Evolutionary conservation across 2,797 vertebrate genomes (phyloP).

Genomic region (Clarias laeviceps): DNA sequence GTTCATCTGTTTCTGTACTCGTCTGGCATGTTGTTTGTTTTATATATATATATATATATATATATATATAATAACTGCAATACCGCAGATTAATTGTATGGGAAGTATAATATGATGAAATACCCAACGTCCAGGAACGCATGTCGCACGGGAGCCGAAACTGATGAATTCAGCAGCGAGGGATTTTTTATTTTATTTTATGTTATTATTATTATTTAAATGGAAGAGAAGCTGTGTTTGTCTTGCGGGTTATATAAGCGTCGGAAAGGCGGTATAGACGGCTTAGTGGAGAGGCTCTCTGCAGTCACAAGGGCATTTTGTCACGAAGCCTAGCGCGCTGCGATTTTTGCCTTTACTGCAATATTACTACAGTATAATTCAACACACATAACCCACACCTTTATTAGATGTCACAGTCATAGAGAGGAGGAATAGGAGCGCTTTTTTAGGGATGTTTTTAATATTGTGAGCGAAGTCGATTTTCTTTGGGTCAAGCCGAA

Average conservation of each 20-base stretch:
- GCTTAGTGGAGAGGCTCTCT: neutral
- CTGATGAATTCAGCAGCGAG: slow-evolving; percentile 23
- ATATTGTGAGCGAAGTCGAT: slow-evolving; percentile 8
- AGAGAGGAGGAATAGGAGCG: neutral
- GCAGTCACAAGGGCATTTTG: slow-evolving; percentile 25
- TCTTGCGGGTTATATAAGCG: slow-evolving; percentile 5
- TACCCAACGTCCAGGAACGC: neutral
- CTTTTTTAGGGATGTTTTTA: slow-evolving; percentile 32
- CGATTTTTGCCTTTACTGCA: slow-evolving; percentile 22
- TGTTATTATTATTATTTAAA: neutral
- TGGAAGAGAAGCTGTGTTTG: slow-evolving; percentile 17
- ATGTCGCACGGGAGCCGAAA: neutral
- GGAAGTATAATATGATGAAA: neutral
- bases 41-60: too few species aligned
- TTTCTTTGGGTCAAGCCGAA: neutral
- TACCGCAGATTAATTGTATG: neutral
- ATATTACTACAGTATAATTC: slow-evolving; percentile 24
- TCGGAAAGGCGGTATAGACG: neutral
- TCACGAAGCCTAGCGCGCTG: slow-evolving; percentile 3
- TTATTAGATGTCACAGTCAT: slow-evolving; percentile 25
- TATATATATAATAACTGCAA: neutral
- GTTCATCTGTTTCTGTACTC: neutral
- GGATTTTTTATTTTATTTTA: neutral
- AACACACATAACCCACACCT: slow-evolving; percentile 11
- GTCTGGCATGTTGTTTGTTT: neutral